Percentiles rank a stretch among this genome's conserved stretches.
phyloP scores from a whole-genome alignment of 2,113 vertebrate genomes.

The Agapornis roseicollis region DNA sequence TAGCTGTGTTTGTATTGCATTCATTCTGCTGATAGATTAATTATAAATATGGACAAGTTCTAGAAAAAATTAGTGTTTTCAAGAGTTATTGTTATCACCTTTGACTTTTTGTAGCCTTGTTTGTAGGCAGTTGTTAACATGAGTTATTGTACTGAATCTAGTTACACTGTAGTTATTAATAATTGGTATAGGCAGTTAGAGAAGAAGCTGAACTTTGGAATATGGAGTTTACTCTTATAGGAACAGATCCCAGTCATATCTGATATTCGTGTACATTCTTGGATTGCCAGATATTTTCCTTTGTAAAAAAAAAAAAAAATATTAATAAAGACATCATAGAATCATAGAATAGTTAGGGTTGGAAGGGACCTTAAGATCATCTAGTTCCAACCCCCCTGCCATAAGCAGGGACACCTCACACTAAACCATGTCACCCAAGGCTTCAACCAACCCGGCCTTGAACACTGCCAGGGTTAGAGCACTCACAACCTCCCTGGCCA shows the following conservation, averaged over 20 bases:
- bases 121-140: not conserved
- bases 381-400: too few species aligned
- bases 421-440: too few species aligned
- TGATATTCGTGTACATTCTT: not conserved
- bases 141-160: not conserved
- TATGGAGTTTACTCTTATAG: not conserved
- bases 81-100: not conserved
- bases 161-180: not conserved
- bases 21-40: not conserved
- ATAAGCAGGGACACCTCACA: too few species aligned
- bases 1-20: not conserved
- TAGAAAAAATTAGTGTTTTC: not conserved
- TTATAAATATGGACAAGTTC: not conserved
- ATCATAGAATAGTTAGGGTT: too few species aligned
- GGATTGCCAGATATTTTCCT: not conserved
- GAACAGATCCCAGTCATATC: not conserved
- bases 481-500: too few species aligned
- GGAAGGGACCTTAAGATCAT: too few species aligned
- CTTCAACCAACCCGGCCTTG: too few species aligned
- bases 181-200: not conserved
- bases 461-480: too few species aligned
- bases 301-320: not conserved
- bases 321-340: accelerated
- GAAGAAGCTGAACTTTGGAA: not conserved
- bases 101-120: not conserved